Evolutionary conservation across 2,888 invertebrate species (phyloP).

Genomic region (Drosophila nr. perissopoda): DNA sequence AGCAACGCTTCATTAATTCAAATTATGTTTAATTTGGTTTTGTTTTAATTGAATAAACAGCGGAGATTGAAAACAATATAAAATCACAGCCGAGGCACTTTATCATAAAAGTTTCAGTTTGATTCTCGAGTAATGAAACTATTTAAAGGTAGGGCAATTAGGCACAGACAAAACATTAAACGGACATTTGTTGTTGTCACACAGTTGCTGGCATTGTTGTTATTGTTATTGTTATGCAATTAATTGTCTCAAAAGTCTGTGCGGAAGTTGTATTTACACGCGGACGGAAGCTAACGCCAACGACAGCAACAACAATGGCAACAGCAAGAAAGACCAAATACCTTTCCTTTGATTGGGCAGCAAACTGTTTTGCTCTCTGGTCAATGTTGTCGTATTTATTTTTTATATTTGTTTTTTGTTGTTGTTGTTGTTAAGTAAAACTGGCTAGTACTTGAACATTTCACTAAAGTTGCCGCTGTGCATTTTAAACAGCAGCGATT

Average conservation of each 20-base stretch:
- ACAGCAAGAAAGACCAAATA: constrained; percentile 42
- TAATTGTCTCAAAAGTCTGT: constrained; percentile 71
- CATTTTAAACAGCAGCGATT: constrained; percentile 14
- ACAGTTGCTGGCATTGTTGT: constrained; percentile 12
- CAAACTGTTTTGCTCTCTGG: constrained; percentile 41
- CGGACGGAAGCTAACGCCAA: constrained; percentile 60
- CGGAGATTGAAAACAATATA: not conserved
- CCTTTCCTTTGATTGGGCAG: constrained; percentile 57
- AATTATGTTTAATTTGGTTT: constrained; percentile 25
- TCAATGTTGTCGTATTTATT: constrained; percentile 20
- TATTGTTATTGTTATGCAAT: constrained; percentile 46
- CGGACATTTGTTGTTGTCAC: constrained; percentile 5
- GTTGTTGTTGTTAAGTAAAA: constrained; percentile 4
- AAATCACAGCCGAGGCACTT: not conserved
- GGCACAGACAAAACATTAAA: not conserved
- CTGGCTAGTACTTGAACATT: constrained; percentile 1
- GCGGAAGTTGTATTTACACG: constrained; percentile 65
- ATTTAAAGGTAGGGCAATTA: constrained; percentile 9
- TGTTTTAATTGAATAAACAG: not conserved
- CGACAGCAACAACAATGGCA: constrained; percentile 19
- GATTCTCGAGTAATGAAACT: constrained; percentile 1
- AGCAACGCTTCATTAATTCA: constrained; percentile 55
- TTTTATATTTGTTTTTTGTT: constrained; percentile 33
- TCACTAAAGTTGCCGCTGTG: constrained; percentile 10
- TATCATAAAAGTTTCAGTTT: not conserved